phyloP scores from a whole-genome alignment of 30 jellyfish, hydroid and myxozoan species.

The Aurelia sp. region DNA sequence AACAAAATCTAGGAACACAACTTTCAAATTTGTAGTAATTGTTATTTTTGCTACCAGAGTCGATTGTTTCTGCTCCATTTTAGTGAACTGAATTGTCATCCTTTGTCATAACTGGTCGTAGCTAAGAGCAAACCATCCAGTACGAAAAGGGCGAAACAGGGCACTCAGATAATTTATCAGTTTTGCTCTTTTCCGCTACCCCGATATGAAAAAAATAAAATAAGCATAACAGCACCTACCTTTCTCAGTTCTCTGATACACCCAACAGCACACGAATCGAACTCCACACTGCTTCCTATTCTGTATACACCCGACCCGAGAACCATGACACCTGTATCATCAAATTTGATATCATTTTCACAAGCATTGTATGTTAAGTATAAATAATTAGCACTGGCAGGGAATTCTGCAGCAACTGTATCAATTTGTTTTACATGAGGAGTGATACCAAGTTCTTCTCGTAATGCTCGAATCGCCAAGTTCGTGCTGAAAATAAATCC shows the following conservation, averaged over 20 bases:
- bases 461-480: conserved; percentile 78
- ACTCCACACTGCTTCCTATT: conserved; percentile 99
- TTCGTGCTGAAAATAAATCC: conserved; percentile 69
- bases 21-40: too few relatives aligned
- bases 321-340: conserved; percentile 86
- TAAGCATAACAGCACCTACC: conserved; percentile 44
- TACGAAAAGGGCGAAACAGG: too few relatives aligned
- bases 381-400: conserved; percentile 96
- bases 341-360: conserved; percentile 82
- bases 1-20: too few relatives aligned
- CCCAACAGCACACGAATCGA: conserved; percentile 99
- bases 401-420: conserved; percentile 99
- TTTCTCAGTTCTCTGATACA: conserved; percentile 89
- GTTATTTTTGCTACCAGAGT: too few relatives aligned
- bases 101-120: too few relatives aligned
- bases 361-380: conserved; percentile 91
- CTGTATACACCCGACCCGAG: conserved; percentile 99
- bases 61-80: too few relatives aligned
- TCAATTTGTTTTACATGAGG: conserved; percentile 96
- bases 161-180: too few relatives aligned
- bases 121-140: too few relatives aligned
- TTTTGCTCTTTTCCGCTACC: neutral
- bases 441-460: conserved; percentile 76
- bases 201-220: neutral
- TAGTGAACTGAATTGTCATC: too few relatives aligned